phyloP scores from a whole-genome alignment of 2,888 invertebrate genomes.

The Sturmia bella region DNA sequence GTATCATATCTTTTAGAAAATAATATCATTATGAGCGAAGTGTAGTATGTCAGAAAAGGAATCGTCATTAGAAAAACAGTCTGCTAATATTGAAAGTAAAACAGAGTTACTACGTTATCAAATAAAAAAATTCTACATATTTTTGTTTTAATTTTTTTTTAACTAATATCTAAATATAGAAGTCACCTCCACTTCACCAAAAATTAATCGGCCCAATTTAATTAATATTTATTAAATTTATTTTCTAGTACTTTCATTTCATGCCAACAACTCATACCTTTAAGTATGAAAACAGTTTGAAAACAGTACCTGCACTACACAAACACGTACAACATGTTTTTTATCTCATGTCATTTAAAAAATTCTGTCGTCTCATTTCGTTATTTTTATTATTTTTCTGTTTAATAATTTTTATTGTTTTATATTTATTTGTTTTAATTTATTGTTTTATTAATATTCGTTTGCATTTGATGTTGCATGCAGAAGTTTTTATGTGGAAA shows the following conservation, averaged over 20 bases:
- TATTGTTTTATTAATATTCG: conserved; percentile 41
- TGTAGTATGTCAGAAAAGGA: too few species aligned
- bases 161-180: too few species aligned
- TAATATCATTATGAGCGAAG: too few species aligned
- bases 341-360: conserved; percentile 43
- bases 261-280: not conserved
- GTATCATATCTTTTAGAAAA: too few species aligned
- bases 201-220: too few species aligned
- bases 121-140: too few species aligned
- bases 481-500: not conserved
- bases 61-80: too few species aligned
- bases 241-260: not conserved
- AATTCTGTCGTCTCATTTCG: conserved; percentile 28
- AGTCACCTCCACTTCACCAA: too few species aligned
- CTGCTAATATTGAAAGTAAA: too few species aligned
- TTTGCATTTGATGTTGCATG: conserved; percentile 57
- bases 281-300: not conserved
- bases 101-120: too few species aligned
- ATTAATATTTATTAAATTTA: not conserved
- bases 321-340: conserved; percentile 25
- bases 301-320: conserved; percentile 50
- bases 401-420: conserved; percentile 40
- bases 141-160: too few species aligned
- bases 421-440: conserved; percentile 42
- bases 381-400: conserved; percentile 27